A percentile compares a stretch with the other conserved stretches of the same genome.
These are phyloP conservation scores for Apostichopus leukothele DNA, from an alignment of 53 echinoderm and acorn worm species.

Conservation along the genomic window DNA sequence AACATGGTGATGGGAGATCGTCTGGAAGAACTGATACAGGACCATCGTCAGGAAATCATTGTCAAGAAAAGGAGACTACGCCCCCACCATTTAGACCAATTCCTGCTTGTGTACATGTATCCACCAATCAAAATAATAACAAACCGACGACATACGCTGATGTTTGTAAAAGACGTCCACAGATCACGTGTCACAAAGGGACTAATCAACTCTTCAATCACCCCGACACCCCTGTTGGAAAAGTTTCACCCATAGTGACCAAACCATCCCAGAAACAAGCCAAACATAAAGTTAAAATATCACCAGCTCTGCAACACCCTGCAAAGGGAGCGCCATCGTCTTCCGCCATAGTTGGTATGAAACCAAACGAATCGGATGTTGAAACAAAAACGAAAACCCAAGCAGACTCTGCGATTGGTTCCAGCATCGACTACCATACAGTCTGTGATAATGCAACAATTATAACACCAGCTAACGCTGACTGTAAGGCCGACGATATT, in stretches of 20 bases:
- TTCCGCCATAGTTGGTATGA: background rate
- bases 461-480: background rate
- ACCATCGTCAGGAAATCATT: background rate
- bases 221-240: background rate
- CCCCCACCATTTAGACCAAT: too few relatives aligned
- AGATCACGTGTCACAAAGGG: background rate
- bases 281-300: background rate
- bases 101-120: too few relatives aligned
- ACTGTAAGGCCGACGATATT: background rate
- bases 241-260: background rate
- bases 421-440: background rate
- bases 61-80: too few relatives aligned
- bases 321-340: background rate
- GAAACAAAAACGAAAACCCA: background rate
- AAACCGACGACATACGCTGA: constrained; percentile 33
- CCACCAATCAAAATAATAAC: constrained; percentile 36
- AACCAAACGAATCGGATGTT: background rate
- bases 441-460: too few relatives aligned
- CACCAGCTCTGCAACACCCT: background rate
- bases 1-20: background rate
- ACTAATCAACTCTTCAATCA: background rate
- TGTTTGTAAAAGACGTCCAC: constrained; percentile 9
- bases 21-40: background rate
- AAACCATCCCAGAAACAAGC: background rate
- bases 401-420: background rate